These are phyloP conservation scores for Ophraella communa DNA, from an alignment of 2,888 invertebrate genomes.

Conservation along the genomic window DNA sequence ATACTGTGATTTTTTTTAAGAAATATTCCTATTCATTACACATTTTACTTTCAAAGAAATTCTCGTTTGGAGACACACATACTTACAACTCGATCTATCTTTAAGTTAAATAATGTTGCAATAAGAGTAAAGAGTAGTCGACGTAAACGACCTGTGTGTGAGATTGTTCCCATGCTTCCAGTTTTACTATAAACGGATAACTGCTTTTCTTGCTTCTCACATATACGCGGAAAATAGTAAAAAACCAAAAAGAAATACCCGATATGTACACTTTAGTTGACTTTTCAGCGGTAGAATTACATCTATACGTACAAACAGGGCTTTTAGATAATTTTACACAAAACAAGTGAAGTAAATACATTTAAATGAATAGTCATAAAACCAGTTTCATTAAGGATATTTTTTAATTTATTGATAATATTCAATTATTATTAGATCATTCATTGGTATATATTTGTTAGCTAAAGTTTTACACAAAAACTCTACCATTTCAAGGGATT, in stretches of 20 bases:
- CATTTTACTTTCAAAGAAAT: conserved; percentile 8
- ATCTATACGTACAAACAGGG: neutral
- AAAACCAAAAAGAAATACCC: neutral
- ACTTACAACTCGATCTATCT: neutral
- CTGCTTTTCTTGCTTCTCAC: neutral
- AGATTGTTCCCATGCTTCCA: conserved; percentile 9
- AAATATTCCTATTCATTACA: neutral
- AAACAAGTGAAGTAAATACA: neutral
- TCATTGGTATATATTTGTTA: too few relatives aligned
- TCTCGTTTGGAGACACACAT: neutral
- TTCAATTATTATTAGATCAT: too few relatives aligned
- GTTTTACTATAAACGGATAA: conserved; percentile 11
- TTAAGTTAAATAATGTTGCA: neutral
- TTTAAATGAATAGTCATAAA: neutral
- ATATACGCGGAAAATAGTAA: neutral
- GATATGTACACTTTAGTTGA: neutral
- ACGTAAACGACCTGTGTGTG: conserved; percentile 2
- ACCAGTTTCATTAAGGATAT: too few relatives aligned
- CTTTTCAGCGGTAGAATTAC: neutral
- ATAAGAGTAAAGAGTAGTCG: neutral
- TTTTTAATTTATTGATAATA: too few relatives aligned
- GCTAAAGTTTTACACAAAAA: too few relatives aligned
- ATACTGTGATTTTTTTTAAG: neutral
- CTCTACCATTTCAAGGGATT: too few relatives aligned
- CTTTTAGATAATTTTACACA: neutral